Percentiles rank a stretch among this genome's conserved stretches.
Evolutionary conservation across 2,797 vertebrate species (phyloP).

Genomic region (Austrolebias charrua): DNA sequence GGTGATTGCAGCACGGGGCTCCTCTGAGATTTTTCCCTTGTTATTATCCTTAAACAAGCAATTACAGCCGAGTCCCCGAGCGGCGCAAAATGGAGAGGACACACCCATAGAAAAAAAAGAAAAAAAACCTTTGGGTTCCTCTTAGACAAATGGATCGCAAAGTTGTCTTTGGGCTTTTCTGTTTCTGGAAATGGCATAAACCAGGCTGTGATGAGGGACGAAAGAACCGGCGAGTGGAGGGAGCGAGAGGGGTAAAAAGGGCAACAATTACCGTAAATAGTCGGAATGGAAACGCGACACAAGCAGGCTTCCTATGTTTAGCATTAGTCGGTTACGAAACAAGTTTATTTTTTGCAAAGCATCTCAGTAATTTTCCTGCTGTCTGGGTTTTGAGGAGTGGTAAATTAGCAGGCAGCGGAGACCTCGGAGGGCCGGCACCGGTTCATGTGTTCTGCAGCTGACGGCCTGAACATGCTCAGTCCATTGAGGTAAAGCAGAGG

Average conservation of each 20-base stretch:
- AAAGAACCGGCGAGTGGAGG: slow-evolving; percentile 35
- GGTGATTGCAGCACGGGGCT: slow-evolving; percentile 61
- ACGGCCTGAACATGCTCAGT: background rate
- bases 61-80: slow-evolving; percentile 68
- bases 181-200: slow-evolving; percentile 49
- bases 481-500: background rate
- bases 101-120: slow-evolving; percentile 59
- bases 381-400: slow-evolving; percentile 45
- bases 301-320: slow-evolving; percentile 54
- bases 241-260: slow-evolving; percentile 39
- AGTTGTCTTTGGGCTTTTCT: slow-evolving; percentile 47
- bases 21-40: slow-evolving; percentile 70
- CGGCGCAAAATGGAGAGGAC: slow-evolving; percentile 43
- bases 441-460: slow-evolving; percentile 32
- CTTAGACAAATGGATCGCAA: slow-evolving; percentile 49
- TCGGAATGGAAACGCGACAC: slow-evolving; percentile 41
- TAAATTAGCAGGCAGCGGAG: slow-evolving; percentile 47
- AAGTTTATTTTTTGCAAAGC: slow-evolving; percentile 52
- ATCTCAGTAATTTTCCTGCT: slow-evolving; percentile 50
- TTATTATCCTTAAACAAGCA: slow-evolving; percentile 81
- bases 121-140: slow-evolving; percentile 49
- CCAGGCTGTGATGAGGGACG: slow-evolving; percentile 45
- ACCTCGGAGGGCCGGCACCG: slow-evolving; percentile 24
- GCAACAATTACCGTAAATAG: slow-evolving; percentile 52
- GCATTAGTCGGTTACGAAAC: slow-evolving; percentile 55